These are phyloP conservation scores for Antigone vipio DNA, from an alignment of 2,113 vertebrate species.

Conservation along the genomic window DNA sequence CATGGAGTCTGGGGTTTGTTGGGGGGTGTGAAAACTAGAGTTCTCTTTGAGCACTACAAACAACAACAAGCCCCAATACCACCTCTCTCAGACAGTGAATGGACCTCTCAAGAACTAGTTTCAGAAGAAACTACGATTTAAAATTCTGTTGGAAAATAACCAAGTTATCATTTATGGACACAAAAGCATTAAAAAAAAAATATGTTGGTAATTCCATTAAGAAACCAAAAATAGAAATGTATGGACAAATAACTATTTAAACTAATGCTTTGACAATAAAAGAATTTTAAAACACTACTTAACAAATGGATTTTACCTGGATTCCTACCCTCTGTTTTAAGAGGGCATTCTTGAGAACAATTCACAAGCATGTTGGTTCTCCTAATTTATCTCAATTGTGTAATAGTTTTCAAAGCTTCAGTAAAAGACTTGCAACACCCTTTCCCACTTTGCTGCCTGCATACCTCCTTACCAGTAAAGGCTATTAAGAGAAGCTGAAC, in stretches of 20 bases:
- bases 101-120: neutral
- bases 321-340: neutral
- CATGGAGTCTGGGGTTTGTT: fast-evolving
- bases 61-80: neutral
- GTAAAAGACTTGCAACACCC: neutral
- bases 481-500: neutral
- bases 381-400: neutral
- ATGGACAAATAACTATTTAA: neutral
- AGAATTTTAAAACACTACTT: neutral
- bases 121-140: neutral
- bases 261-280: neutral
- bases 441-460: neutral
- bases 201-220: neutral
- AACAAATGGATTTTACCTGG: neutral
- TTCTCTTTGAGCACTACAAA: neutral
- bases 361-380: neutral
- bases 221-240: neutral
- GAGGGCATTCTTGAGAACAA: neutral
- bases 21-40: neutral
- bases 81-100: neutral
- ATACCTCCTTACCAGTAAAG: neutral
- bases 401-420: neutral
- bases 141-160: neutral
- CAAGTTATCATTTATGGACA: neutral
- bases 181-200: neutral